Conservation (phyloP, 2,113 vertebrate genomes). For the Lophius piscatorius region DNA sequence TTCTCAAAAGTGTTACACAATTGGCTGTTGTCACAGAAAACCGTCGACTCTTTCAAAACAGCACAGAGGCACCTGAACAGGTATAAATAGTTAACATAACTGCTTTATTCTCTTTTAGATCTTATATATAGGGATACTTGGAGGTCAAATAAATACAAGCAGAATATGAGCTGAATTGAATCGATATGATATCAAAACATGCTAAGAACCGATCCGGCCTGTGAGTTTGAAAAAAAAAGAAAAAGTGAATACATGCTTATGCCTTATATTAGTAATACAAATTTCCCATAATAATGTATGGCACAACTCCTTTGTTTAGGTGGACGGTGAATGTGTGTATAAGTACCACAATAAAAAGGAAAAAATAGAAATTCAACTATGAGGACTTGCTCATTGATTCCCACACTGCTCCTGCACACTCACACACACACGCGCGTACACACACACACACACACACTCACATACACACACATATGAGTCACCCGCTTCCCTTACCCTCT, state of each 20-base stretch:
- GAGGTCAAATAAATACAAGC: not conserved
- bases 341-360: not conserved
- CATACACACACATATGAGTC: conserved; percentile 8
- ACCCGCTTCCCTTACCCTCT: not conserved
- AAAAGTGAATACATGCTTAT: not conserved
- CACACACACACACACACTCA: conserved; percentile 10
- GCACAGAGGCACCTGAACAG: not conserved
- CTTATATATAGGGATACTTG: not conserved
- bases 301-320: too few relatives aligned
- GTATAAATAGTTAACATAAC: not conserved
- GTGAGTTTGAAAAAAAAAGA: not conserved
- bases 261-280: too few relatives aligned
- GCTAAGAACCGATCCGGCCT: not conserved
- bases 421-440: conserved; percentile 11
- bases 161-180: not conserved
- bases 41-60: not conserved
- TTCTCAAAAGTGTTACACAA: not conserved
- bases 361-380: conserved; percentile 9
- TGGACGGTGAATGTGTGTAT: too few relatives aligned
- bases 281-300: too few relatives aligned
- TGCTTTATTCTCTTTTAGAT: not conserved
- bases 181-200: not conserved
- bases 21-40: not conserved
- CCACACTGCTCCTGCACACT: not conserved
- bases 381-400: not conserved